Evolutionary conservation across 2,113 vertebrate genomes (phyloP).

Genomic region (Cryptomyrus ogoouensis): DNA sequence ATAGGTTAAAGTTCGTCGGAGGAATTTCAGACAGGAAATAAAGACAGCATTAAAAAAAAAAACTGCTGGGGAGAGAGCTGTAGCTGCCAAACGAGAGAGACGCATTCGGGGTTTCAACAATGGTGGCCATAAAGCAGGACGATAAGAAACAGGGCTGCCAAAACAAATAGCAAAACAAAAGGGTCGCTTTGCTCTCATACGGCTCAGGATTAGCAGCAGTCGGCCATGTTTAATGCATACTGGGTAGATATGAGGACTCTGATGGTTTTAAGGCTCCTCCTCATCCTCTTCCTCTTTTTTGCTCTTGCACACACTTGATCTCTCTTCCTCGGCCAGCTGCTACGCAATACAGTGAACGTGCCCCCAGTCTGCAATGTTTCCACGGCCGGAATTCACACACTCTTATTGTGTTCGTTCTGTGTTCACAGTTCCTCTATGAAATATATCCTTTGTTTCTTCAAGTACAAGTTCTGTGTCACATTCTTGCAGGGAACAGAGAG

Average conservation of each 20-base stretch:
- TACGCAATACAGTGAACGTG: not conserved
- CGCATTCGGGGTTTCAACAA: slow-evolving; percentile 7
- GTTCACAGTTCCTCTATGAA: not conserved
- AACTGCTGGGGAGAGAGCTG: not conserved
- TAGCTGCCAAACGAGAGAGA: slow-evolving; percentile 2
- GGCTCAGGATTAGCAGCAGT: not conserved
- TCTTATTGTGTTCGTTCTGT: not conserved
- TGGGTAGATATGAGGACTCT: not conserved
- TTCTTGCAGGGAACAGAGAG: not conserved
- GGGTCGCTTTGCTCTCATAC: not conserved
- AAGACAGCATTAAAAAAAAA: not conserved
- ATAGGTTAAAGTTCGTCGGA: slow-evolving; percentile 1
- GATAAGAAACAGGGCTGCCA: not conserved
- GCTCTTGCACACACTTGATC: not conserved
- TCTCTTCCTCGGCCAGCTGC: not conserved
- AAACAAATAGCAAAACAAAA: slow-evolving; percentile 4
- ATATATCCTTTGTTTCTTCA: not conserved
- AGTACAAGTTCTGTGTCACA: not conserved
- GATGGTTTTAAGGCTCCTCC: not conserved
- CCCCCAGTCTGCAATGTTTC: not conserved
- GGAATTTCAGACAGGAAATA: slow-evolving; percentile 24
- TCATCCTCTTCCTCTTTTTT: not conserved
- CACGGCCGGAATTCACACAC: not conserved
- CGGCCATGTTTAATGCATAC: not conserved
- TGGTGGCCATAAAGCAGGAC: slow-evolving; percentile 13